These are phyloP conservation scores for Nephila pilipes DNA, from an alignment of 1,140 invertebrate genomes.

Conservation along the genomic window DNA sequence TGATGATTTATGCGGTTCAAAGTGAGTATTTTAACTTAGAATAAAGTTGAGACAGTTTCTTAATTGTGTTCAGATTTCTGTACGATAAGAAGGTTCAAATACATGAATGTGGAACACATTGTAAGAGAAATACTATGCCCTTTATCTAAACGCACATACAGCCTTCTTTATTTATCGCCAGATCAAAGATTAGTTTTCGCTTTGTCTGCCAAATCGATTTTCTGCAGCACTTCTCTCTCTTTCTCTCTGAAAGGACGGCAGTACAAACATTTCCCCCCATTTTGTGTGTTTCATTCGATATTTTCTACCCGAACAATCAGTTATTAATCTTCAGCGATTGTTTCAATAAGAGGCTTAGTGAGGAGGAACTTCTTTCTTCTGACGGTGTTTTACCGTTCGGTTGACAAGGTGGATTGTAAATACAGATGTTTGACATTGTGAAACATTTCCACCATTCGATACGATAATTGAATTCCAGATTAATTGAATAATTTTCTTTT, in stretches of 20 bases:
- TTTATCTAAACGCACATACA: constrained; percentile 12
- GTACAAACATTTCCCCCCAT: not conserved
- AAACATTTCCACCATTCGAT: too few species aligned
- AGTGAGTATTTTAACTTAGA: not conserved
- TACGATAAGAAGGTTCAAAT: constrained; percentile 16
- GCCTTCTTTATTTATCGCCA: constrained; percentile 35
- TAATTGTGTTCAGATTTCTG: constrained; percentile 27
- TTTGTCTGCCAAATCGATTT: constrained; percentile 44
- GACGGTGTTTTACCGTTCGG: not conserved
- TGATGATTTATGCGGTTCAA: not conserved
- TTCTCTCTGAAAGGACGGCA: not conserved
- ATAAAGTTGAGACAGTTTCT: not conserved
- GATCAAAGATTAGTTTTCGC: constrained; percentile 44
- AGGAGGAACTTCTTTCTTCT: not conserved
- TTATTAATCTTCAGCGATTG: constrained; percentile 18
- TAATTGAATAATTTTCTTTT: too few species aligned
- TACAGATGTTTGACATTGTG: too few species aligned
- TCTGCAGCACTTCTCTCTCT: constrained; percentile 19
- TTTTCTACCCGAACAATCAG: constrained; percentile 3
- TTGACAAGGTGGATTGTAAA: not conserved
- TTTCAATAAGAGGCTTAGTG: not conserved
- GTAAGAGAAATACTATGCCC: constrained; percentile 6
- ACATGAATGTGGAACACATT: constrained; percentile 15
- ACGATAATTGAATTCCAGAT: too few species aligned
- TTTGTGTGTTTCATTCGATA: constrained; percentile 24